These are phyloP conservation scores for Diuraphis noxia DNA, from an alignment of 1,140 invertebrate genomes.

Conservation along the genomic window DNA sequence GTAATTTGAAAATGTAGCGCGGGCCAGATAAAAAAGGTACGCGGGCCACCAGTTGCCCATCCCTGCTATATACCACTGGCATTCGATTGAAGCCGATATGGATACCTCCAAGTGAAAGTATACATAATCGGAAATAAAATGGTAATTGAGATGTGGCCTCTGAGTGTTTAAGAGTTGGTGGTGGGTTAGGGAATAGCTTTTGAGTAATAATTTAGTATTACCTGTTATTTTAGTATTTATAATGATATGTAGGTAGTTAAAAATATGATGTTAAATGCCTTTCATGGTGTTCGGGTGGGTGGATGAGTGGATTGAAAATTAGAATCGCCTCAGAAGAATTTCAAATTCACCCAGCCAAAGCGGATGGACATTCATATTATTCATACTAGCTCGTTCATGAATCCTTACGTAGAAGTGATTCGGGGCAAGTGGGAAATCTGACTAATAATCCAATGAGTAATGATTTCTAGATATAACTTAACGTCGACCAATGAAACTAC, in stretches of 20 bases:
- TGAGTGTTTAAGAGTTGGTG: not conserved
- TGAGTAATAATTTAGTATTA: not conserved
- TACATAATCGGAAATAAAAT: no score
- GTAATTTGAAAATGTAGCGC: no score
- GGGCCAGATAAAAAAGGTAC: no score
- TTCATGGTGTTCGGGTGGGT: not conserved
- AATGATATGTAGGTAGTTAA: not conserved
- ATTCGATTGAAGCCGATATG: no score
- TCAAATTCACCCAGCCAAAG: not conserved
- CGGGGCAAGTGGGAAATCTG: not conserved
- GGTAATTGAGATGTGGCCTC: not conserved
- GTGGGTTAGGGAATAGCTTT: not conserved
- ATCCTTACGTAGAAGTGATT: not conserved
- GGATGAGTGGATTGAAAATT: not conserved
- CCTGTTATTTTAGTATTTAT: not conserved
- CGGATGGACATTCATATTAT: not conserved
- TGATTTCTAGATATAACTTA: not conserved
- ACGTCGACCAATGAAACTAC: not conserved
- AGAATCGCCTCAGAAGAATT: not conserved
- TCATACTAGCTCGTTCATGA: not conserved
- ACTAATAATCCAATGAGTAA: slow-evolving; percentile 19
- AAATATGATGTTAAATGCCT: not conserved
- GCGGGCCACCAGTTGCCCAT: no score
- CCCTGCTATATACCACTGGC: no score
- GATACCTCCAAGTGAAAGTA: no score